A percentile compares a stretch with the other conserved stretches of the same genome.
Evolutionary conservation across 92 coral and sea anemone genomes (phyloP).

Genomic region (Umimayanthus chanpuru): DNA sequence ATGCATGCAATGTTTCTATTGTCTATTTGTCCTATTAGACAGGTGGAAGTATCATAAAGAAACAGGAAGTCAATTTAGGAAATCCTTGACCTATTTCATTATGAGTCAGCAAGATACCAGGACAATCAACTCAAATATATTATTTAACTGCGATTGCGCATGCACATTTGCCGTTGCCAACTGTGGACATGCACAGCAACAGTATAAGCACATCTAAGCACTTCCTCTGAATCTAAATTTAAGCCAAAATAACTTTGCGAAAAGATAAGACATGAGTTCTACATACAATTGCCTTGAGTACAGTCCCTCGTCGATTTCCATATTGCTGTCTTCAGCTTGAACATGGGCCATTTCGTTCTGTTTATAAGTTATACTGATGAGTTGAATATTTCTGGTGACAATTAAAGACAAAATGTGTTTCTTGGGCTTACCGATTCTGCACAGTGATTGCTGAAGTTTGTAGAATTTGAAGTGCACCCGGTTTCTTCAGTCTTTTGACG

Average conservation of each 20-base stretch:
- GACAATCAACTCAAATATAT: too few species aligned
- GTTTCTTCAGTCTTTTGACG: conserved; percentile 86
- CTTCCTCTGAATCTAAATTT: background rate
- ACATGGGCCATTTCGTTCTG: conserved; percentile 48
- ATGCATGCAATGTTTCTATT: background rate
- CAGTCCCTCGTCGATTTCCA: conserved; percentile 97
- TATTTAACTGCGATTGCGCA: background rate
- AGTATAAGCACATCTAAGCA: background rate
- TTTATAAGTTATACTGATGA: conserved; percentile 7
- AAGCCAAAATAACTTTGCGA: background rate
- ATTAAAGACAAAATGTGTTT: background rate
- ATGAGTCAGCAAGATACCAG: conserved; percentile 15
- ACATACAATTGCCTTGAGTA: conserved; percentile 98
- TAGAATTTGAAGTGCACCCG: conserved; percentile 68
- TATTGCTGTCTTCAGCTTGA: conserved; percentile 64
- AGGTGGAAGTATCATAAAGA: background rate
- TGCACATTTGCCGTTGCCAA: background rate
- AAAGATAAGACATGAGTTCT: background rate
- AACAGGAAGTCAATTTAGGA: background rate
- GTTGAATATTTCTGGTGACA: background rate
- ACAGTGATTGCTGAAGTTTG: conserved; percentile 80
- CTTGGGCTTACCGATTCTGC: conserved; percentile 55
- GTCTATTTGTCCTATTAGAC: background rate
- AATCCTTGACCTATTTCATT: conserved; percentile 12
- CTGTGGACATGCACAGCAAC: background rate